These are phyloP conservation scores for Cephonodes hylas DNA, from an alignment of 2,888 invertebrate species.

Conservation along the genomic window DNA sequence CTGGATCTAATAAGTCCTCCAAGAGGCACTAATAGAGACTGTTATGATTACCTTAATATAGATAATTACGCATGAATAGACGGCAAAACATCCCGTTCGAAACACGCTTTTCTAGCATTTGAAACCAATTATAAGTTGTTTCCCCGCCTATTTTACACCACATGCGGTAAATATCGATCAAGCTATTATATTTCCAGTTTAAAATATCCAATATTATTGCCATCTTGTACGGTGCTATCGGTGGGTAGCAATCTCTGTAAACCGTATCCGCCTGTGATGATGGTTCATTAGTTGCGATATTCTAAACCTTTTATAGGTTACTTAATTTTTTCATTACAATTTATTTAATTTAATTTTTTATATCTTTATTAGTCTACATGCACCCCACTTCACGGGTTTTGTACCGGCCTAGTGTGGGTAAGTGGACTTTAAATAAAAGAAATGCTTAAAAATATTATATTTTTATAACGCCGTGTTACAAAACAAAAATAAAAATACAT, in stretches of 20 bases:
- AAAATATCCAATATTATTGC: conserved; percentile 68
- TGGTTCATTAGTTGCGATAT: neutral
- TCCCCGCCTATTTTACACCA: conserved; percentile 40
- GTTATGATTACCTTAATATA: conserved; percentile 3
- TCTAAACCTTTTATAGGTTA: neutral
- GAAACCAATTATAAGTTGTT: conserved; percentile 43
- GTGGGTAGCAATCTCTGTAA: neutral
- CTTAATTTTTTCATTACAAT: neutral
- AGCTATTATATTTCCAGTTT: conserved; percentile 58
- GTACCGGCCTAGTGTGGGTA: too few species aligned
- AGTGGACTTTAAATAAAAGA: too few species aligned
- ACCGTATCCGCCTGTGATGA: neutral
- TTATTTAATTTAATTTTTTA: too few species aligned
- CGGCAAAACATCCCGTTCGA: conserved; percentile 23
- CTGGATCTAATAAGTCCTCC: neutral
- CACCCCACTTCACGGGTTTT: too few species aligned
- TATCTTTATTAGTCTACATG: too few species aligned
- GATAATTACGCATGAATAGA: conserved; percentile 9
- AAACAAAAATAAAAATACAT: too few species aligned
- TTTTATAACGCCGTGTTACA: too few species aligned
- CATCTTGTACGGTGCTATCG: conserved; percentile 24
- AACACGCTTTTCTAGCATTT: conserved; percentile 32
- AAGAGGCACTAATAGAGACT: neutral
- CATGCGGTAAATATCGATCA: conserved; percentile 39
- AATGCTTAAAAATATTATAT: too few species aligned